These are phyloP conservation scores for Ochotona curzoniae DNA, from an alignment of 2,113 vertebrate species.

Conservation along the genomic window DNA sequence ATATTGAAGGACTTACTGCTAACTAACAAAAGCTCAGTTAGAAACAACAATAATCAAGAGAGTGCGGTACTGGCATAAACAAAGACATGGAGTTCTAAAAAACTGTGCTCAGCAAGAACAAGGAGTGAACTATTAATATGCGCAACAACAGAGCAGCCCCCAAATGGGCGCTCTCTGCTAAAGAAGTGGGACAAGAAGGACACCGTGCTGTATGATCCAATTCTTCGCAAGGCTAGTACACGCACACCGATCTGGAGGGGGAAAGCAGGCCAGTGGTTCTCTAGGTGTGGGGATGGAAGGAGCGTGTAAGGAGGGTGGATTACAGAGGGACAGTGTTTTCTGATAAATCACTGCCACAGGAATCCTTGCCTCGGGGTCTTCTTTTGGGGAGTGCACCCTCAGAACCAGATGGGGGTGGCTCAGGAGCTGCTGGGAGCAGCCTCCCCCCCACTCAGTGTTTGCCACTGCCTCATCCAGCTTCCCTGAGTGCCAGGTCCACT, in stretches of 20 bases:
- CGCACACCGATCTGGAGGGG: neutral
- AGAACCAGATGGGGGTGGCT: neutral
- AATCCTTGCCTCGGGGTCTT: neutral
- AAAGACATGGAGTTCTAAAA: neutral
- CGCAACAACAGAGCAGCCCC: neutral
- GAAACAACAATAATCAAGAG: neutral
- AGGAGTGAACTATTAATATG: neutral
- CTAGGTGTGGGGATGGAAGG: neutral
- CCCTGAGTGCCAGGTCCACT: too few relatives aligned
- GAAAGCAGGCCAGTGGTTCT: neutral
- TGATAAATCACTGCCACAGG: neutral
- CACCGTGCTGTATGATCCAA: neutral
- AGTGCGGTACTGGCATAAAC: neutral
- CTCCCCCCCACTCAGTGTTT: too few relatives aligned
- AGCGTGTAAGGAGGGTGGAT: neutral
- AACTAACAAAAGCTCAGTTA: neutral
- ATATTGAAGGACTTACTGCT: neutral
- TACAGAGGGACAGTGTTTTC: neutral
- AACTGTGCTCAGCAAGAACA: neutral
- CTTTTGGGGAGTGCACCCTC: neutral
- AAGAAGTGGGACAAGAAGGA: neutral
- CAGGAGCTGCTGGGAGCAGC: neutral
- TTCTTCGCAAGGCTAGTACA: constrained; percentile 17
- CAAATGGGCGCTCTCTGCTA: neutral
- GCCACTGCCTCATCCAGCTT: neutral